These are phyloP conservation scores for Fragum fragum DNA, from an alignment of 2,888 invertebrate genomes.

Conservation along the genomic window DNA sequence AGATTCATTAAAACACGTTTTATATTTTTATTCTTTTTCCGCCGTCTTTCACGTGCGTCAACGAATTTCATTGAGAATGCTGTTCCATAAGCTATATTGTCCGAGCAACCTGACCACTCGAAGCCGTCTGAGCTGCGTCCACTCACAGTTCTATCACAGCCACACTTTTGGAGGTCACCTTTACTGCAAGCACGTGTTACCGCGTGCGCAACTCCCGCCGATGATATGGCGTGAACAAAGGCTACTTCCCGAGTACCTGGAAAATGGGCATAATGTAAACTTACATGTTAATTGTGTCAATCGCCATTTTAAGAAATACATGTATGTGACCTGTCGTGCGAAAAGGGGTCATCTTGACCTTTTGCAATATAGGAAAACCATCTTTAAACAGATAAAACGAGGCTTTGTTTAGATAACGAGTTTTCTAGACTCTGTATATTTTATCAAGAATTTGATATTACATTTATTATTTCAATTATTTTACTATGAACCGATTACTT, in stretches of 20 bases:
- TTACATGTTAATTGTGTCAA: too few species aligned
- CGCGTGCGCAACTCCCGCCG: slow-evolving; percentile 97
- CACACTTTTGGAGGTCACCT: slow-evolving; percentile 95
- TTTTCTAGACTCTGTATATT: too few species aligned
- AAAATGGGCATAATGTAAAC: too few species aligned
- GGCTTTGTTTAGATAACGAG: too few species aligned
- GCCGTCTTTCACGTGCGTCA: slow-evolving; percentile 95
- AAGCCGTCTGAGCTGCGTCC: slow-evolving; percentile 92
- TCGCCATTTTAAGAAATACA: too few species aligned
- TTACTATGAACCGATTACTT: too few species aligned
- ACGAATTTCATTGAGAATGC: slow-evolving; percentile 95
- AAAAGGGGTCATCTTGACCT: too few species aligned
- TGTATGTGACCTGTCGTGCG: too few species aligned
- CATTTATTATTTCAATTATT: too few species aligned
- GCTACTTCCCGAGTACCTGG: slow-evolving; percentile 97
- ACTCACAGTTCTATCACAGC: slow-evolving; percentile 94
- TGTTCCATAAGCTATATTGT: slow-evolving; percentile 91
- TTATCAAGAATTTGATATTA: too few species aligned
- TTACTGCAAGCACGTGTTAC: slow-evolving; percentile 97
- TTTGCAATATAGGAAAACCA: too few species aligned
- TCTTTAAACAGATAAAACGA: too few species aligned
- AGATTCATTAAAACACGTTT: slow-evolving; percentile 97
- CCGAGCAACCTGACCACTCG: slow-evolving; percentile 97
- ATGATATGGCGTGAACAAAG: slow-evolving; percentile 97
- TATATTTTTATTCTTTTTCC: slow-evolving; percentile 93